Base-by-base conservation (phyloP, 2,113 vertebrate genomes). In the Pontoporia blainvillei region DNA sequence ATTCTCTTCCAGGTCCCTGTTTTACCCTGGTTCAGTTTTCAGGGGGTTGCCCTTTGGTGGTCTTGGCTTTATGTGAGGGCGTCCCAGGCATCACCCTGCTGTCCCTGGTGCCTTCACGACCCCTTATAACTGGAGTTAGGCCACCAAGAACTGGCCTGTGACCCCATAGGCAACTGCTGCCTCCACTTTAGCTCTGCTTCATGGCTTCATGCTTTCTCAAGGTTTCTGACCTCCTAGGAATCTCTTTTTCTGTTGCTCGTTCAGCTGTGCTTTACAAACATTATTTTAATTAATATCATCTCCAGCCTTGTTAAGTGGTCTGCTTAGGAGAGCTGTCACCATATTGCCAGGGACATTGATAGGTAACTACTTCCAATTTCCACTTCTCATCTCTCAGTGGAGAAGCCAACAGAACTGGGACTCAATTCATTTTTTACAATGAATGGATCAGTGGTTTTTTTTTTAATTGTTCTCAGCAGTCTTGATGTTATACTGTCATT, bases 401-500 rank as follows among this genome's bases (percentile, higher is more conserved):
- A 52, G 31, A 95, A 27, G 27, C 23, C 27, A 23, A 13, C 9
- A 86, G 52, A 91, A 75, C 79, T 13, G 21, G 66, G 25, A 52
- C 23, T 18, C 2, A 7, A 6, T 44, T 31, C 10, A 15, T 18
- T 59, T 85, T 61, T 64, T 36, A 14, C 10, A 73, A 73, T 27
- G 20, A 67, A 36, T 17, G 36, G 31, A 20, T 76, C 52, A 2
- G 21, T 54, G 41, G n/a, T 36, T 41, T 83, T 86, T 11, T 46
- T 46, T 86, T 62, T 27, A 9, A 21, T 54, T 49, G 23, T 94
- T 83, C 46, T 54, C 44, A 71, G 31, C 23, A 72, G 95, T 82
- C 72, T 76, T 81, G 0, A 54, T 14, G 18, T 61, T 71, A 3
- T 71, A 9, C 18, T 69, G 61, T 75, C 21, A 8, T 76, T n/a